Conservation (phyloP, 2,797 vertebrate species). For the Micrastur ruficollis region DNA sequence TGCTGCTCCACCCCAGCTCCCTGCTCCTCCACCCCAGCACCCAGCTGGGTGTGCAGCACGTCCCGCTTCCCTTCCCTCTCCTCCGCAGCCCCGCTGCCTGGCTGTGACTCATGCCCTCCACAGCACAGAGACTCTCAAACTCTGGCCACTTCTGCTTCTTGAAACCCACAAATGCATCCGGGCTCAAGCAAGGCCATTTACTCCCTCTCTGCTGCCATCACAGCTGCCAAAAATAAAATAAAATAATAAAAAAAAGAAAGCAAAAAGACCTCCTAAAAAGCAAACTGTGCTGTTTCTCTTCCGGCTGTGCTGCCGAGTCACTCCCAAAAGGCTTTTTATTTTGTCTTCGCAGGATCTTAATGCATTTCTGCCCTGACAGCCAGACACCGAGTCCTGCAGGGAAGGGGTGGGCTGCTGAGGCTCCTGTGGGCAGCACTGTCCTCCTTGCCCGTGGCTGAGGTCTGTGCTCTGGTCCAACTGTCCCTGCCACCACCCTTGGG, state of each 20-base stretch:
- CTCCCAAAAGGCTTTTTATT: background rate
- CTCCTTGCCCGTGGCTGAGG: accelerated
- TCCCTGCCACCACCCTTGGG: background rate
- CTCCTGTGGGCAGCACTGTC: background rate
- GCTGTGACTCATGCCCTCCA: background rate
- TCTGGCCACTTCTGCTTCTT: background rate
- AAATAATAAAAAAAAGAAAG: background rate
- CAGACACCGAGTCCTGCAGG: background rate
- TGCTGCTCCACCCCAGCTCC: no score
- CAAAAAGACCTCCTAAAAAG: background rate
- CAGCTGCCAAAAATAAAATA: slow-evolving; percentile 31
- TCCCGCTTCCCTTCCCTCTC: background rate
- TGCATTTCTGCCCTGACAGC: background rate
- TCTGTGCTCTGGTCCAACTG: background rate
- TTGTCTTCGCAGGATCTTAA: background rate
- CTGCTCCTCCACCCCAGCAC: background rate
- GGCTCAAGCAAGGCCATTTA: background rate
- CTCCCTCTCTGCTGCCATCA: background rate
- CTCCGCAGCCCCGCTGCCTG: background rate
- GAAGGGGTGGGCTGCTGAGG: background rate
- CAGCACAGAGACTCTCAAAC: background rate
- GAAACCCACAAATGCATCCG: slow-evolving; percentile 33
- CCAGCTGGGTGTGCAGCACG: background rate
- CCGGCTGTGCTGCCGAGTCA: background rate
- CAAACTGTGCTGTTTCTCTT: background rate